Percentiles rank a stretch among this genome's conserved stretches.
These are phyloP conservation scores for Benitochromis conjunctus DNA, from an alignment of 2,113 vertebrate species.

Conservation along the genomic window DNA sequence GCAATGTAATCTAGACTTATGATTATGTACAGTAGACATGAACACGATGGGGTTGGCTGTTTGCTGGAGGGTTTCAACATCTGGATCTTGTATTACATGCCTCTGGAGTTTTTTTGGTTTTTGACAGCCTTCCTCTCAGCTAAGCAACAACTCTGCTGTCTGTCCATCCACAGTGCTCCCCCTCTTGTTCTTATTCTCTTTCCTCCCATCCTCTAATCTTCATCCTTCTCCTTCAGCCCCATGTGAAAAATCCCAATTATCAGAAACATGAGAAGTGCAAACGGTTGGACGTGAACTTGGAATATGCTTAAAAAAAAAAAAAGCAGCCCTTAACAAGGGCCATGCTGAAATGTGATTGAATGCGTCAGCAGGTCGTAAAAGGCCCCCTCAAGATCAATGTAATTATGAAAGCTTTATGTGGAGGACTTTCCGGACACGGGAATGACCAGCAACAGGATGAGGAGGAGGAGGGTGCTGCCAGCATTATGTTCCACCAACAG, in stretches of 20 bases:
- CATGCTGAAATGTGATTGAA: conserved; percentile 52
- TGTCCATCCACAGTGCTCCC: neutral
- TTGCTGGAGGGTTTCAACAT: conserved; percentile 33
- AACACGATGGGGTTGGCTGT: neutral
- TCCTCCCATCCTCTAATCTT: neutral
- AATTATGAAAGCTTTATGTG: conserved; percentile 51
- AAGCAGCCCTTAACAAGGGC: conserved; percentile 46
- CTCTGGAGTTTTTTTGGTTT: conserved; percentile 16
- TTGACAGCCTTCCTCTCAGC: neutral
- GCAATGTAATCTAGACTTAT: neutral
- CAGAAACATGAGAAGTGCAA: conserved; percentile 45
- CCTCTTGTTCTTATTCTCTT: neutral
- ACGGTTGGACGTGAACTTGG: conserved; percentile 50
- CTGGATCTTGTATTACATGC: conserved; percentile 61
- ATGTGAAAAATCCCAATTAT: conserved; percentile 72
- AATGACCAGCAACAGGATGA: conserved; percentile 14
- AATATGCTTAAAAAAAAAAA: conserved; percentile 23
- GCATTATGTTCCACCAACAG: conserved; percentile 27
- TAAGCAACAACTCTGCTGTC: neutral
- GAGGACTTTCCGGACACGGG: conserved; percentile 46
- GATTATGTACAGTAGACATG: neutral
- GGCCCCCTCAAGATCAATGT: conserved; percentile 59
- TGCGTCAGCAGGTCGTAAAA: conserved; percentile 62
- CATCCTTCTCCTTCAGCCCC: conserved; percentile 18
- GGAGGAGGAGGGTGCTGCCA: neutral